phyloP scores from a whole-genome alignment of 2,888 invertebrate species.

The Tenthredo mesomela region DNA sequence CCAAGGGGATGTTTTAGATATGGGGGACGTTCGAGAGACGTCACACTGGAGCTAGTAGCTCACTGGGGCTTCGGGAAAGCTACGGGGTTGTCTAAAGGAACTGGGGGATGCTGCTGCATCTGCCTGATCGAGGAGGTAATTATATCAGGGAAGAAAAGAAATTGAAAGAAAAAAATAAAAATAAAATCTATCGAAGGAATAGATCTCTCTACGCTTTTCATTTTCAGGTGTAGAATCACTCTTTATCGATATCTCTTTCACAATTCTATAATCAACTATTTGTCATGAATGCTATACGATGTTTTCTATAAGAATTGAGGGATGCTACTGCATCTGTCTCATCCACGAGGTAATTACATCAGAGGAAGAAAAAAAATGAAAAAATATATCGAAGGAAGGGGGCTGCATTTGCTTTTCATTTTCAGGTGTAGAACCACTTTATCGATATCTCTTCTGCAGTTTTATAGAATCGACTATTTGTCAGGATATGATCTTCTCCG shows the following conservation, averaged over 20 bases:
- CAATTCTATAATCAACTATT: not conserved
- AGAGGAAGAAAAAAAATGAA: conserved; percentile 57
- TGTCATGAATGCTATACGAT: not conserved
- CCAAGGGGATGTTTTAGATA: conserved; percentile 42
- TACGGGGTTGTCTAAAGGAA: not conserved
- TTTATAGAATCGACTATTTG: not conserved
- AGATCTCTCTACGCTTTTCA: not conserved
- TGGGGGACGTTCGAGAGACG: conserved; percentile 46
- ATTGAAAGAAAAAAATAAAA: conserved; percentile 11
- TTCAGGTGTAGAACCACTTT: not conserved
- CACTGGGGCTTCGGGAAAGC: conserved; percentile 23
- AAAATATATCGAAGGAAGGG: conserved; percentile 60
- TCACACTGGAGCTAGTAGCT: not conserved
- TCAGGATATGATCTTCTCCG: not conserved
- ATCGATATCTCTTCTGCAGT: not conserved
- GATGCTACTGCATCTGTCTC: conserved; percentile 72
- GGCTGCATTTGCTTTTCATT: not conserved
- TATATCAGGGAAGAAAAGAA: conserved; percentile 67
- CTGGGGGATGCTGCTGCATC: conserved; percentile 68
- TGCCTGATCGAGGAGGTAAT: conserved; percentile 72
- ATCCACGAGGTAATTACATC: conserved; percentile 73
- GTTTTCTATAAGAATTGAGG: conserved; percentile 17
- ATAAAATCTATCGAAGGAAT: conserved; percentile 60
- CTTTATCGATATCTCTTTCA: not conserved
- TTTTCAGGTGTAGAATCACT: not conserved